A percentile compares a stretch with the other conserved stretches of the same genome.
Conservation (phyloP, 2,113 vertebrate species). For the Setophaga coronata region DNA sequence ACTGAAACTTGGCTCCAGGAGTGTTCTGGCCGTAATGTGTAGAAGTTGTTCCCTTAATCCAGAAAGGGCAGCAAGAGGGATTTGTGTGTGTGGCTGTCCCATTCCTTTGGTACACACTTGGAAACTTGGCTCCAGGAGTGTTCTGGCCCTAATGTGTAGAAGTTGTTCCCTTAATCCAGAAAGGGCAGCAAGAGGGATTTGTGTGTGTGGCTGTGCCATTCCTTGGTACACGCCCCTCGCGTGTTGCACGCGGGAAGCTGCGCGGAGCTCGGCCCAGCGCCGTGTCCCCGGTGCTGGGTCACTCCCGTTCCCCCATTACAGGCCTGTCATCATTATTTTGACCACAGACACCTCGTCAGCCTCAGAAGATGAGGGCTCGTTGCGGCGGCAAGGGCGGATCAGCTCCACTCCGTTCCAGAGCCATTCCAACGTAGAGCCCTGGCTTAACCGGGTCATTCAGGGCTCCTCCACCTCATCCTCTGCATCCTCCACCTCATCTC, state of each 20-base stretch:
- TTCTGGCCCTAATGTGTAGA: not conserved
- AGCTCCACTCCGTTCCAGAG: conserved; percentile 86
- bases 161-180: not conserved
- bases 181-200: not conserved
- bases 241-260: not conserved
- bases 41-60: no score
- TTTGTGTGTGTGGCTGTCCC: not conserved
- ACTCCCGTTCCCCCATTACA: conserved; percentile 47
- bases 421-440: conserved; percentile 88
- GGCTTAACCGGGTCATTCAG: conserved; percentile 93
- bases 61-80: no score
- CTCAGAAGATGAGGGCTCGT: conserved; percentile 96
- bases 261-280: not conserved
- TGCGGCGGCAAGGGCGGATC: conserved; percentile 87
- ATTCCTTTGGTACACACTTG: not conserved
- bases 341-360: conserved; percentile 97
- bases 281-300: not conserved
- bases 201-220: not conserved
- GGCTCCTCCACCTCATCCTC: conserved; percentile 98
- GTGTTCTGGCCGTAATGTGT: no score
- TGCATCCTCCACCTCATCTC: conserved; percentile 96
- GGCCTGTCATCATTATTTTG: conserved; percentile 75
- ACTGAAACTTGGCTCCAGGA: no score
- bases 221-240: not conserved
- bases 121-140: not conserved